Percentiles rank a stretch among this genome's conserved stretches.
Evolutionary conservation across 2,888 invertebrate species (phyloP).

Genomic region (Lasioglossum lativentre): DNA sequence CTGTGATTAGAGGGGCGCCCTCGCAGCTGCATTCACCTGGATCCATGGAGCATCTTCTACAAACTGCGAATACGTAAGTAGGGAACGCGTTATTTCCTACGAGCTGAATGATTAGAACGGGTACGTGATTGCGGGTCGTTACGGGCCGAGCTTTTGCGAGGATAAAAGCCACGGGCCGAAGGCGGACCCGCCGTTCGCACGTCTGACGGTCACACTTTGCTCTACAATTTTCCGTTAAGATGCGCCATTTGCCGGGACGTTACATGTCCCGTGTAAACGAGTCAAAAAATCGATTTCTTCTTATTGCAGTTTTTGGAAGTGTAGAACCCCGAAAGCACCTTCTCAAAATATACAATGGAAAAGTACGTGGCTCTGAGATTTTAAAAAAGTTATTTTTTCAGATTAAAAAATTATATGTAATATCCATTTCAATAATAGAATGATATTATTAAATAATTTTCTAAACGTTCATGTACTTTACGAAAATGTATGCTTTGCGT

Average conservation of each 20-base stretch:
- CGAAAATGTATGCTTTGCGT: too few relatives aligned
- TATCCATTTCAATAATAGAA: neutral
- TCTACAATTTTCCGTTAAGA: neutral
- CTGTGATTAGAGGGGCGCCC: conserved; percentile 46
- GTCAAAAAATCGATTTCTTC: too few relatives aligned
- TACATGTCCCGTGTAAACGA: too few relatives aligned
- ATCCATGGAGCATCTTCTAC: conserved; percentile 34
- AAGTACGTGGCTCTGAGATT: too few relatives aligned
- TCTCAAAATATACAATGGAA: too few relatives aligned
- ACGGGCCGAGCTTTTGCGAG: neutral
- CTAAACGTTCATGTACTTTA: too few relatives aligned
- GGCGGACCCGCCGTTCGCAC: neutral
- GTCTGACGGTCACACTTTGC: neutral
- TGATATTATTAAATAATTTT: neutral
- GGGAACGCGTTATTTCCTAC: conserved; percentile 39
- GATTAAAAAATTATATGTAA: neutral
- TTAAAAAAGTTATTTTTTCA: too few relatives aligned
- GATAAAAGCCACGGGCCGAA: conserved; percentile 1
- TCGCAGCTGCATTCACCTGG: conserved; percentile 17
- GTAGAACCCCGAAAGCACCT: too few relatives aligned
- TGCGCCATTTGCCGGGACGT: neutral
- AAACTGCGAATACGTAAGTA: conserved; percentile 51
- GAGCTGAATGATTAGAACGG: conserved; percentile 50
- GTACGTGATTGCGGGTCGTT: conserved; percentile 50
- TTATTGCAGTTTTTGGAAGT: too few relatives aligned